These are phyloP conservation scores for Cheilosia impressa DNA, from an alignment of 2,888 invertebrate species.

Conservation along the genomic window DNA sequence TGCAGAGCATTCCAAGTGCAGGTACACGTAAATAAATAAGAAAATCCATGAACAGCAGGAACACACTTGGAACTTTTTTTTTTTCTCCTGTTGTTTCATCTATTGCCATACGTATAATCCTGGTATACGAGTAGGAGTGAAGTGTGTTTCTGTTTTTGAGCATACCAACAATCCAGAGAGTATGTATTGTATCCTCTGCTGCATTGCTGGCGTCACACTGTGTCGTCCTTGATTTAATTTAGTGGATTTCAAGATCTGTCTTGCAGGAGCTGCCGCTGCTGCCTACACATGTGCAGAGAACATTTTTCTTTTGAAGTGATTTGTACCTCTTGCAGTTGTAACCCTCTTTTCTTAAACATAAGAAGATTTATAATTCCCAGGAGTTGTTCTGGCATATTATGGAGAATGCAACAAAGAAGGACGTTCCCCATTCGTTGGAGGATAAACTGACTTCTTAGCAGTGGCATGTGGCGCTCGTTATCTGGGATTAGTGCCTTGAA, in stretches of 20 bases:
- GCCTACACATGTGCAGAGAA: neutral
- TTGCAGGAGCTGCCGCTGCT: constrained; percentile 5
- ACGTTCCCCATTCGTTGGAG: neutral
- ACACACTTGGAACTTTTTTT: neutral
- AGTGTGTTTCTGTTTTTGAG: constrained; percentile 50
- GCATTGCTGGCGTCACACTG: constrained; percentile 44
- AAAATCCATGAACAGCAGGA: constrained; percentile 35
- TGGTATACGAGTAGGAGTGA: neutral
- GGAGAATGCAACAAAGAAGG: neutral
- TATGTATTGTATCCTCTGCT: constrained; percentile 20
- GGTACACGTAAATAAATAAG: constrained; percentile 66
- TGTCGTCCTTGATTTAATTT: constrained; percentile 75
- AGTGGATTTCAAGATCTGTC: constrained; percentile 58
- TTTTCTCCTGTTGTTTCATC: neutral
- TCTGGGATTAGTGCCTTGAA: neutral
- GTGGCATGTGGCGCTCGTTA: neutral
- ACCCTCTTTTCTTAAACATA: constrained; percentile 11
- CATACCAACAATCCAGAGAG: constrained; percentile 35
- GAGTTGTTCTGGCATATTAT: neutral
- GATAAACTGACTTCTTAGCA: neutral
- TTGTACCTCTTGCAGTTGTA: constrained; percentile 20
- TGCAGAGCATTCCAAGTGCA: constrained; percentile 26
- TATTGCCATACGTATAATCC: constrained; percentile 9
- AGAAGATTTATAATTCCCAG: constrained; percentile 27
- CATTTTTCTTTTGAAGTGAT: constrained; percentile 16